These are phyloP conservation scores for Oxyruncus cristatus DNA, from an alignment of 2,113 vertebrate species.

Conservation along the genomic window DNA sequence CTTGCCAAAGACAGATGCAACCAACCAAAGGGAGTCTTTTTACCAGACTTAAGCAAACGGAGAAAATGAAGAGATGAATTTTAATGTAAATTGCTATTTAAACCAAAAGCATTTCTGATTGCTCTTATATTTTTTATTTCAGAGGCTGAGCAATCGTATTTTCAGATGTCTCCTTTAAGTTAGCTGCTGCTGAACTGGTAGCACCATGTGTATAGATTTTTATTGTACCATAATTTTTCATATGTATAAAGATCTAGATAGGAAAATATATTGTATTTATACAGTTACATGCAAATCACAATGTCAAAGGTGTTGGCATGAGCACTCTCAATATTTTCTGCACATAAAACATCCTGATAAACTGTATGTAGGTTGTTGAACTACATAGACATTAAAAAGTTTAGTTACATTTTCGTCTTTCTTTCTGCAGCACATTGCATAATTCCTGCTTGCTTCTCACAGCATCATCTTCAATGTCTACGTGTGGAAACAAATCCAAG, in stretches of 20 bases:
- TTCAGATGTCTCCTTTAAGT: conserved; percentile 50
- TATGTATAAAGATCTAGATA: conserved; percentile 58
- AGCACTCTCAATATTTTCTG: conserved; percentile 25
- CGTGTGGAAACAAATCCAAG: conserved; percentile 2
- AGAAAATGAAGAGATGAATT: conserved; percentile 71
- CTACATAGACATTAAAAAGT: conserved; percentile 1
- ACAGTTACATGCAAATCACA: conserved; percentile 25
- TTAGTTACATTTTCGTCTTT: conserved; percentile 29
- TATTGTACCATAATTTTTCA: conserved; percentile 68
- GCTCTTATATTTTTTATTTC: conserved; percentile 70
- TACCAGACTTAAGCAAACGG: conserved; percentile 47
- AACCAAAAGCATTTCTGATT: conserved; percentile 69
- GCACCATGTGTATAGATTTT: conserved; percentile 61
- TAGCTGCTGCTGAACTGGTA: conserved; percentile 48
- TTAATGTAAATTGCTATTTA: conserved; percentile 76
- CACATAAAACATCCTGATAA: conserved; percentile 19
- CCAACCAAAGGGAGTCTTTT: conserved; percentile 50
- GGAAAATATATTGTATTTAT: conserved; percentile 60
- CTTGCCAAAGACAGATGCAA: conserved; percentile 44
- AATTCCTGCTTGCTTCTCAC: conserved; percentile 54
- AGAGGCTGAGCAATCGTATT: conserved; percentile 63
- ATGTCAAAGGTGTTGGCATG: conserved; percentile 1
- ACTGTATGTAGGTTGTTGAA: conserved; percentile 28
- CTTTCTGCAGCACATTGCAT: conserved; percentile 37
- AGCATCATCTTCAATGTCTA: conserved; percentile 10